These are phyloP conservation scores for Drosophila oshimai DNA, from an alignment of 1,140 invertebrate species.

Conservation along the genomic window DNA sequence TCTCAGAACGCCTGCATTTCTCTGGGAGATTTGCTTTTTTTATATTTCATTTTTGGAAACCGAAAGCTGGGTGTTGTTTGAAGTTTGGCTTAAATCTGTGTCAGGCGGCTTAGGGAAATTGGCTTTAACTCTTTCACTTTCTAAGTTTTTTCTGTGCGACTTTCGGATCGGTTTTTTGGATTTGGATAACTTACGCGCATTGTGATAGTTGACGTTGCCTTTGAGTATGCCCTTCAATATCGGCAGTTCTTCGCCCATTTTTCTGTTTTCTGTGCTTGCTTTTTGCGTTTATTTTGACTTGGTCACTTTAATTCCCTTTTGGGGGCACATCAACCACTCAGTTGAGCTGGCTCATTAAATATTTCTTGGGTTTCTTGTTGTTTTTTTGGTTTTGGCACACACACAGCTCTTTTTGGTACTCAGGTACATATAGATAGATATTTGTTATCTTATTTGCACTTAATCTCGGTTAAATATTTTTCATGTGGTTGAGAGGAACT, in stretches of 20 bases:
- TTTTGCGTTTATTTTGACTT: slow-evolving; percentile 18
- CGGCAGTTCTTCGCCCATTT: slow-evolving; percentile 92
- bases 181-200: slow-evolving; percentile 91
- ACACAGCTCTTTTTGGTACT: slow-evolving; percentile 39
- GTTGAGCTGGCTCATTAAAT: slow-evolving; percentile 31
- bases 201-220: slow-evolving; percentile 93
- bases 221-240: slow-evolving; percentile 94
- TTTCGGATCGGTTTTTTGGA: not conserved
- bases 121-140: slow-evolving; percentile 20
- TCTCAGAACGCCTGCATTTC: slow-evolving; percentile 26
- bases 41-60: slow-evolving; percentile 57
- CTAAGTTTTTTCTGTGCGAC: not conserved
- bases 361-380: slow-evolving; percentile 12
- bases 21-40: not conserved
- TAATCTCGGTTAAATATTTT: slow-evolving; percentile 35
- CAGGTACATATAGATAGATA: slow-evolving; percentile 24
- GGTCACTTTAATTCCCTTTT: slow-evolving; percentile 29
- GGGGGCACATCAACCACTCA: slow-evolving; percentile 36
- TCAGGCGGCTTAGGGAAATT: slow-evolving; percentile 30
- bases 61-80: slow-evolving; percentile 51
- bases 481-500: slow-evolving; percentile 62
- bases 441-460: slow-evolving; percentile 28
- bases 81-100: slow-evolving; percentile 29
- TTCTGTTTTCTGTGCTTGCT: slow-evolving; percentile 33
- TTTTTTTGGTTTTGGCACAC: slow-evolving; percentile 36